Evolutionary conservation across 2,797 vertebrate species (phyloP).

Genomic region (Anomalospiza imberbis): DNA sequence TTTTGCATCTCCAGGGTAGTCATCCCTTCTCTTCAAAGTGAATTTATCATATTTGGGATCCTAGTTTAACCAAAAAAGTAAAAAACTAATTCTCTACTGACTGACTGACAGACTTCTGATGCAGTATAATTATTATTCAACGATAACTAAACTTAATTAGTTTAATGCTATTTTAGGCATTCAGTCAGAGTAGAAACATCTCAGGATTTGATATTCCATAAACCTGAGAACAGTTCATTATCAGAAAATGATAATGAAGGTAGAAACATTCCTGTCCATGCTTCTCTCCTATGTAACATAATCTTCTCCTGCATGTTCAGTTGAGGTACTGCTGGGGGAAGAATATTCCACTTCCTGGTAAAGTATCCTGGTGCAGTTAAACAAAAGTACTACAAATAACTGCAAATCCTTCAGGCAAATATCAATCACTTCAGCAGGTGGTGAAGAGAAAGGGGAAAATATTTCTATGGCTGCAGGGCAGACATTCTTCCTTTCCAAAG

Average conservation of each 20-base stretch:
- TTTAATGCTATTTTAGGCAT: conserved; percentile 6
- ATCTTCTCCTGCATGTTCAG: background rate
- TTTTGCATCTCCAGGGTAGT: background rate
- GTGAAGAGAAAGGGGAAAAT: background rate
- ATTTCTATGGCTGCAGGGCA: conserved; percentile 55
- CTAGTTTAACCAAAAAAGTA: background rate
- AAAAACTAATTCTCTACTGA: background rate
- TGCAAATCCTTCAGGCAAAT: conserved; percentile 41
- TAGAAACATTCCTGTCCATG: background rate
- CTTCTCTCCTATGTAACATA: background rate
- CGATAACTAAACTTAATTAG: background rate
- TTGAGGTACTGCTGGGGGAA: background rate
- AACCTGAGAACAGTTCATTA: background rate
- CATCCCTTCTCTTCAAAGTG: background rate
- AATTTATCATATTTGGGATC: background rate
- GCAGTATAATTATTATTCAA: background rate
- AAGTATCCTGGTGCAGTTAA: background rate
- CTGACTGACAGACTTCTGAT: background rate
- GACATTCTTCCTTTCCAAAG: conserved; percentile 29
- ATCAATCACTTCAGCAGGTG: conserved; percentile 54
- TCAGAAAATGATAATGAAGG: no score
- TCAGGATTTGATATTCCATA: background rate
- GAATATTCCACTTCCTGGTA: background rate
- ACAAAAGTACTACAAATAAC: background rate
- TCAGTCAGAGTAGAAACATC: background rate